Conservation (phyloP, 2,888 invertebrate species). For the Drosophila koepferae region DNA sequence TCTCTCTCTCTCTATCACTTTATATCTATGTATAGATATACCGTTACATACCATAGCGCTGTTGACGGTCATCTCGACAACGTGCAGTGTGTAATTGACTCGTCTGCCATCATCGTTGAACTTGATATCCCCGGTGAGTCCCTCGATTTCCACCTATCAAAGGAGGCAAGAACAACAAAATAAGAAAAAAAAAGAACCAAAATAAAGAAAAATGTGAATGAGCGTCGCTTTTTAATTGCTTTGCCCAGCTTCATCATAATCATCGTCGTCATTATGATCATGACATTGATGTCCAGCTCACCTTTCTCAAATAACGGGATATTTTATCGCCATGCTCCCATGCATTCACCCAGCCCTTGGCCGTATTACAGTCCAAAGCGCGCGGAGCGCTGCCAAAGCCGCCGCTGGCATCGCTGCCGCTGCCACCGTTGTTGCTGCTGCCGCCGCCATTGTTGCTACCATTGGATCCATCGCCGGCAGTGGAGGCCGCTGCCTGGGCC, state of each 20-base stretch:
- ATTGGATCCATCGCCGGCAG: slow-evolving; percentile 74
- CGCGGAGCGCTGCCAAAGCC: slow-evolving; percentile 72
- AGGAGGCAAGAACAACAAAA: slow-evolving; percentile 55
- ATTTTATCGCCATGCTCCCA: slow-evolving; percentile 97
- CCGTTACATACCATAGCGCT: slow-evolving; percentile 68
- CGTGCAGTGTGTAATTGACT: slow-evolving; percentile 94
- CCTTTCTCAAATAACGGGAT: slow-evolving; percentile 91
- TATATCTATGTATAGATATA: slow-evolving; percentile 12
- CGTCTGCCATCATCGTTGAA: slow-evolving; percentile 96
- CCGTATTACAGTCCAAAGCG: slow-evolving; percentile 93
- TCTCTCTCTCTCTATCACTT: neutral
- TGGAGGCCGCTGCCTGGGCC: slow-evolving; percentile 76
- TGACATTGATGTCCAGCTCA: slow-evolving; percentile 68
- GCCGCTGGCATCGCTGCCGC: slow-evolving; percentile 24
- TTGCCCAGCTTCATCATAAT: slow-evolving; percentile 31
- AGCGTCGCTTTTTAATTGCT: slow-evolving; percentile 67
- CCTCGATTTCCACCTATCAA: slow-evolving; percentile 93
- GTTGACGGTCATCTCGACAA: slow-evolving; percentile 94
- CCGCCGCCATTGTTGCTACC: slow-evolving; percentile 43
- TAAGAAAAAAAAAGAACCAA: neutral
- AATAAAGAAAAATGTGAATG: slow-evolving; percentile 12
- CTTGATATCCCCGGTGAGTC: slow-evolving; percentile 95
- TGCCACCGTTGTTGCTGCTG: slow-evolving; percentile 36
- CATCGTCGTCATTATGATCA: slow-evolving; percentile 35
- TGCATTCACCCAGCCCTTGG: slow-evolving; percentile 93